Percentiles rank a stretch among this genome's conserved stretches.
phyloP scores from a whole-genome alignment of 2,888 invertebrate species.

The Trimorus sp. region DNA sequence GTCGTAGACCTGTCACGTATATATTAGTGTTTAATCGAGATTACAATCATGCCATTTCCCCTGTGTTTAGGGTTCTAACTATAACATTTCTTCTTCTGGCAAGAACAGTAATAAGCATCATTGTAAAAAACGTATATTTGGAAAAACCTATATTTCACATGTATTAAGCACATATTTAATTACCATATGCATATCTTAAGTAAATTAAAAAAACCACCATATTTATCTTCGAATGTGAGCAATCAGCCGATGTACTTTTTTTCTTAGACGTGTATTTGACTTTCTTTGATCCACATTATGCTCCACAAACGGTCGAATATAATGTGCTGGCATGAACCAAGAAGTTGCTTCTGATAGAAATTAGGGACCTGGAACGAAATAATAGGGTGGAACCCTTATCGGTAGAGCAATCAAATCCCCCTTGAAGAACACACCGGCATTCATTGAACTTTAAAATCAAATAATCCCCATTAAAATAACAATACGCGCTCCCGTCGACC shows the following conservation, averaged over 20 bases:
- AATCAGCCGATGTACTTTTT: neutral
- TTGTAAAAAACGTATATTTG: too few relatives aligned
- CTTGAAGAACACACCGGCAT: constrained; percentile 78
- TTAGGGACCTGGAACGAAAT: constrained; percentile 73
- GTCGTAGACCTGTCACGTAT: too few relatives aligned
- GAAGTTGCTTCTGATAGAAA: constrained; percentile 61
- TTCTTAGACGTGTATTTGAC: constrained; percentile 10
- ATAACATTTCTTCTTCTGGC: too few relatives aligned
- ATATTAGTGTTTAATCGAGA: too few relatives aligned
- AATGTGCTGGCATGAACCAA: constrained; percentile 64
- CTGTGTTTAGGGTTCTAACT: too few relatives aligned
- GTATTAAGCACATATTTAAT: too few relatives aligned
- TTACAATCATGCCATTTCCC: too few relatives aligned
- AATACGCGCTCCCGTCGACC: constrained; percentile 76
- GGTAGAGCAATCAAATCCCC: constrained; percentile 79
- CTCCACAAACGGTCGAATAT: constrained; percentile 47
- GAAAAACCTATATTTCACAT: too few relatives aligned
- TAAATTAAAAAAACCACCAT: too few relatives aligned
- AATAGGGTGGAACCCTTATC: constrained; percentile 79
- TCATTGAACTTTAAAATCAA: constrained; percentile 82
- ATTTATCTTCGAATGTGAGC: too few relatives aligned
- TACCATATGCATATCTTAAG: too few relatives aligned
- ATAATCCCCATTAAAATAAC: constrained; percentile 82
- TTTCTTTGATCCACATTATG: constrained; percentile 37
- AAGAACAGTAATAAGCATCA: too few relatives aligned